Conservation (phyloP, 2,888 invertebrate species). For the Copidosoma aretas region DNA sequence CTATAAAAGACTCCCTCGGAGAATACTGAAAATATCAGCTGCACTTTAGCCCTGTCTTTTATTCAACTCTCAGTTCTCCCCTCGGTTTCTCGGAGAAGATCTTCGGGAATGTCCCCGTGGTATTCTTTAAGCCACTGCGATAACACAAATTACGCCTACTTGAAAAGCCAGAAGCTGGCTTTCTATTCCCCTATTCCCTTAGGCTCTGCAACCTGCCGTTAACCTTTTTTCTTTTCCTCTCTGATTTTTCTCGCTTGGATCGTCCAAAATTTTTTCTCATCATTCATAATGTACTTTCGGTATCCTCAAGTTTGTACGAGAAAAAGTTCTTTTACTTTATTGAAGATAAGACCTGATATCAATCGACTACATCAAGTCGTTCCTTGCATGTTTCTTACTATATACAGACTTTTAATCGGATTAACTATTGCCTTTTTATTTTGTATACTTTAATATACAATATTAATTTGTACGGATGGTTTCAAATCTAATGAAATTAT, state of each 20-base stretch:
- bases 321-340: too few relatives aligned
- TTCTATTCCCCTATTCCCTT: background rate
- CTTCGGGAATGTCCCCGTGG: slow-evolving; percentile 8
- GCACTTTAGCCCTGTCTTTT: slow-evolving; percentile 12
- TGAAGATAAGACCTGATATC: too few relatives aligned
- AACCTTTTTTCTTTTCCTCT: too few relatives aligned
- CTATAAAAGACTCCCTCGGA: slow-evolving; percentile 10
- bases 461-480: background rate
- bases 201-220: too few relatives aligned
- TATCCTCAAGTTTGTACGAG: background rate
- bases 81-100: slow-evolving; percentile 7
- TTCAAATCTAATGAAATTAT: too few relatives aligned
- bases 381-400: too few relatives aligned
- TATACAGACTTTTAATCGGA: too few relatives aligned
- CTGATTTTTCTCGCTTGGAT: too few relatives aligned
- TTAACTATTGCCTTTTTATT: too few relatives aligned
- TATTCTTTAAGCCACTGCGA: slow-evolving; percentile 27
- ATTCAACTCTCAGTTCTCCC: slow-evolving; percentile 33
- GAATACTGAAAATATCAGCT: slow-evolving; percentile 45
- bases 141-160: slow-evolving; percentile 35
- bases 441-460: too few relatives aligned
- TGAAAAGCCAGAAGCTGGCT: background rate
- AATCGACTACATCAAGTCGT: too few relatives aligned
- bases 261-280: too few relatives aligned
- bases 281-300: background rate